Conservation (phyloP, 1,140 invertebrate species). For the Idris sp. region DNA sequence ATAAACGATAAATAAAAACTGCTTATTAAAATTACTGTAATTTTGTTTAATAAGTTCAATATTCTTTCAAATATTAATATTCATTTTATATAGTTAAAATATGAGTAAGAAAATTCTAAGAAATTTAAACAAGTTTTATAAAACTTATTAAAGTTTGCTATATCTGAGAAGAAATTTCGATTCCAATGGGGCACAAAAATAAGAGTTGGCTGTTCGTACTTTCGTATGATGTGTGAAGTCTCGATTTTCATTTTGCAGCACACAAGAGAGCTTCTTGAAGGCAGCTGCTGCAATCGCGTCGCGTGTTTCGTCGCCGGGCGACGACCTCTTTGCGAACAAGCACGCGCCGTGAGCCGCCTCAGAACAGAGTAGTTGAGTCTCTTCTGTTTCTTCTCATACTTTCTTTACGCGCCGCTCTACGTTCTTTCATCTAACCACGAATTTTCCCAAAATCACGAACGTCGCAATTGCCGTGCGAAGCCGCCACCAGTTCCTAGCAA, state of each 20-base stretch:
- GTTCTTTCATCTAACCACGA: constrained; percentile 39
- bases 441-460: constrained; percentile 56
- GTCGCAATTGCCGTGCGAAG: constrained; percentile 45
- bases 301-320: constrained; percentile 54
- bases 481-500: constrained; percentile 42
- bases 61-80: too few relatives aligned
- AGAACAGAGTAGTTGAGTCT: constrained; percentile 63
- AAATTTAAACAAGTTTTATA: too few relatives aligned
- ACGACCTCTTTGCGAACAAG: constrained; percentile 67
- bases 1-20: too few relatives aligned
- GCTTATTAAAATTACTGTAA: too few relatives aligned
- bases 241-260: constrained; percentile 59
- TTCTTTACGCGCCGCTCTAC: constrained; percentile 41
- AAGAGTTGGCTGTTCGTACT: constrained; percentile 50
- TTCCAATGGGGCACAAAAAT: constrained; percentile 51
- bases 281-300: constrained; percentile 62
- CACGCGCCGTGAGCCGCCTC: constrained; percentile 70
- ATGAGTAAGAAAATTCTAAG: too few relatives aligned
- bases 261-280: constrained; percentile 56
- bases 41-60: too few relatives aligned
- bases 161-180: constrained; percentile 24
- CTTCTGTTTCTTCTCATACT: constrained; percentile 50
- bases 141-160: too few relatives aligned
- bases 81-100: too few relatives aligned
- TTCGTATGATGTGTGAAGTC: constrained; percentile 51